Base-by-base conservation (phyloP, 2,797 vertebrate genomes). In the Liparis tanakae region DNA sequence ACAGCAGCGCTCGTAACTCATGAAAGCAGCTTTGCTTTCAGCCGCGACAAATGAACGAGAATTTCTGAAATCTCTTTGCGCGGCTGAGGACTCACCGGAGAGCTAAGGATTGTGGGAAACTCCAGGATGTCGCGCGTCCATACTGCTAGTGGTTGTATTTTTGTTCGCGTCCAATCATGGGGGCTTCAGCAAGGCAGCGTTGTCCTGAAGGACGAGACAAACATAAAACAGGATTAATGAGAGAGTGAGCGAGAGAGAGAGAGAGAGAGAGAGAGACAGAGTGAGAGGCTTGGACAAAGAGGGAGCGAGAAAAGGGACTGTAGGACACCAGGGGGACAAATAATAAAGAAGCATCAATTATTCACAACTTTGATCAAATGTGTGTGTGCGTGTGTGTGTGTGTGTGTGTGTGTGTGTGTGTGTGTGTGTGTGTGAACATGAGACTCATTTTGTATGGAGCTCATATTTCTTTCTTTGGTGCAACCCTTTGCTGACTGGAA, bases 341-440 rank as follows among this genome's bases (percentile, higher is more conserved):
- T 88, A 88, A 91, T 89, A 83, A 86, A 90, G 77, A 83, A 3
- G n/a, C 65, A 92, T 93, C 39, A 87, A 93, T 91, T 89, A 92
- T 91, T 92, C 85, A 93, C 70, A 67, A 71, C 58, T 71, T 70
- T 67, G 20, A 88, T 91, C 86, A 91, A 90, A 91, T 37, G 46
- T 80, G 48, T 74, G n/a, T n/a, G n/a, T n/a, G n/a, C 43, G 51
- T 80, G 48, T 74, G 66, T 74, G 67, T 61, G 46, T 63, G 72
- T 68, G 77, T 55, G 57, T 46, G 51, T 80, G 48, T 74, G 66
- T 74, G 67, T 61, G 46, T 63, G 72, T 68, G 77, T 55, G 57
- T 46, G 51, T 80, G 48, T 74, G 66, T 74, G 67, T 61, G 48
- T 64, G 73, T 67, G 76, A 64, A 68, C 65, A 78, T 70, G 76